These are phyloP conservation scores for Sinotaia quadrata DNA, from an alignment of 2,888 invertebrate species.

Conservation along the genomic window DNA sequence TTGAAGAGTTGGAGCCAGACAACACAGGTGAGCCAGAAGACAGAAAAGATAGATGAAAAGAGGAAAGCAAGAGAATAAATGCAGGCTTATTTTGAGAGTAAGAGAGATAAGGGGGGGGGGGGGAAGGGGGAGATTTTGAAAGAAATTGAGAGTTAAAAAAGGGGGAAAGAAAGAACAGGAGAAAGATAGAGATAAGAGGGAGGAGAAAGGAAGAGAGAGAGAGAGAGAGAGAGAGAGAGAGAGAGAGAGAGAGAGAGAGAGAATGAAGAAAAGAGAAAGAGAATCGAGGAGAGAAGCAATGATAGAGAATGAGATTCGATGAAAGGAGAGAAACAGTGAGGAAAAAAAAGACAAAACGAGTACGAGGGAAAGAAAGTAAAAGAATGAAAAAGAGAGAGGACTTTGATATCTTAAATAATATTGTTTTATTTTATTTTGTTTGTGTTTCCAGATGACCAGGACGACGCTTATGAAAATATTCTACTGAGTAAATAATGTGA, in stretches of 20 bases:
- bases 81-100: too few species aligned
- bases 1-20: slow-evolving; percentile 8
- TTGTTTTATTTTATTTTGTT: too few species aligned
- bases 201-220: neutral
- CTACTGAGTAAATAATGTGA: too few species aligned
- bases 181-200: neutral
- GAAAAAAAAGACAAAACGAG: neutral
- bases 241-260: neutral
- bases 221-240: neutral
- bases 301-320: neutral
- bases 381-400: neutral
- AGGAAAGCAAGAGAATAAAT: too few species aligned
- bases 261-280: neutral
- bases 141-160: too few species aligned
- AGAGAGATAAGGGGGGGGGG: neutral
- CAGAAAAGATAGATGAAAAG: neutral
- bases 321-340: neutral
- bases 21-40: slow-evolving; percentile 6
- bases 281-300: neutral
- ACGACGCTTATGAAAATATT: too few species aligned
- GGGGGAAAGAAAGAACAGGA: neutral
- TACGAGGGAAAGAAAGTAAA: neutral
- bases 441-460: too few species aligned
- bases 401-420: too few species aligned
- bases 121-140: too few species aligned